A percentile compares a stretch with the other conserved stretches of the same genome.
These are phyloP conservation scores for Nomia melanderi DNA, from an alignment of 1,140 invertebrate genomes.

Conservation along the genomic window DNA sequence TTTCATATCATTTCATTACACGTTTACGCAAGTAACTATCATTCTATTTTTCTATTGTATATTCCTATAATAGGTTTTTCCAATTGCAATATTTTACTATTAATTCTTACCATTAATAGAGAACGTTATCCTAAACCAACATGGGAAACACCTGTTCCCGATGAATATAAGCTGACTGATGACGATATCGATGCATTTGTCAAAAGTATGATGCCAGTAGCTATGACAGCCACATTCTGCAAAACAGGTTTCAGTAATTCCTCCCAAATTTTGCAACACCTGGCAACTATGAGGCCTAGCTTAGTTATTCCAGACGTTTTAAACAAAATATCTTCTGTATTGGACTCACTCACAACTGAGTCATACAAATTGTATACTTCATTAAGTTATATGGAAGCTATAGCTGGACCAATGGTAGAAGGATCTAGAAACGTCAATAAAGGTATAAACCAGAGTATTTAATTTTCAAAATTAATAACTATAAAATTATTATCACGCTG, in stretches of 20 bases:
- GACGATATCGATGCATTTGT: conserved; percentile 93
- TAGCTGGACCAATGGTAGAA: conserved; percentile 86
- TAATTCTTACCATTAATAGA: too few species aligned
- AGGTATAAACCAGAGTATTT: conserved; percentile 55
- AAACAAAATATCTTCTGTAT: conserved; percentile 88
- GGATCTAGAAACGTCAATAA: conserved; percentile 81
- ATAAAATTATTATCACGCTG: too few species aligned
- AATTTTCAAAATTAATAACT: background rate
- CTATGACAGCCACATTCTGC: conserved; percentile 89
- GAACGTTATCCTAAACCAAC: conserved; percentile 84
- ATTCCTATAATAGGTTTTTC: background rate
- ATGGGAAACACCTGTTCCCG: conserved; percentile 87
- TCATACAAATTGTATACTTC: conserved; percentile 91
- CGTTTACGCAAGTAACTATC: conserved; percentile 81
- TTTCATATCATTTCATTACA: conserved; percentile 83
- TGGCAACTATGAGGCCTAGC: conserved; percentile 90
- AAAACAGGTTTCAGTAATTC: conserved; percentile 86
- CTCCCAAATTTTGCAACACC: conserved; percentile 86
- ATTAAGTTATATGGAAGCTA: conserved; percentile 88
- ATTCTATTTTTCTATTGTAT: background rate
- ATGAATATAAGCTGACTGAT: conserved; percentile 88
- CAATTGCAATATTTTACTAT: conserved; percentile 6
- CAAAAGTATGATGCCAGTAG: conserved; percentile 85
- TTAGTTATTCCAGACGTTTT: conserved; percentile 91
- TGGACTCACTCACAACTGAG: conserved; percentile 93